Percentiles rank a stretch among this genome's conserved stretches.
Evolutionary conservation across 2,797 vertebrate species (phyloP).

Genomic region (Hoplostethus atlanticus): DNA sequence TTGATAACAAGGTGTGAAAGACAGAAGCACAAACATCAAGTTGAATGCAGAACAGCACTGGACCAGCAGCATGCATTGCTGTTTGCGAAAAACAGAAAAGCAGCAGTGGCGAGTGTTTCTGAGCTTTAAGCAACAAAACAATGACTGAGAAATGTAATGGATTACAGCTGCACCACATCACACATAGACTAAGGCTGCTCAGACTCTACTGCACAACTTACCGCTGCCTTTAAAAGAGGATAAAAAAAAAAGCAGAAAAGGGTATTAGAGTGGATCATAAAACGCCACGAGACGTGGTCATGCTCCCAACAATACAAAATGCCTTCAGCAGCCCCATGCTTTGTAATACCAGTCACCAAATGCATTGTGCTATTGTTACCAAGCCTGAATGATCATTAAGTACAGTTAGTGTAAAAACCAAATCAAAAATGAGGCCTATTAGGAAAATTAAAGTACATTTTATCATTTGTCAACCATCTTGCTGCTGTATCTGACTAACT

Average conservation of each 20-base stretch:
- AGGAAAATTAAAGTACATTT: neutral
- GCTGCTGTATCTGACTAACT: conserved; percentile 19
- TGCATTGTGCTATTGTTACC: conserved; percentile 8
- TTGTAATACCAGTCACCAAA: too few species aligned
- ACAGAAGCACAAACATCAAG: conserved; percentile 42
- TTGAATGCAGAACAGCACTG: conserved; percentile 23
- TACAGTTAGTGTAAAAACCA: conserved; percentile 14
- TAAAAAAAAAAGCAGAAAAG: conserved; percentile 79
- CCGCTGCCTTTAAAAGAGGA: conserved; percentile 94
- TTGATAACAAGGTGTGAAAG: conserved; percentile 2
- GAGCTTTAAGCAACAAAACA: conserved; percentile 44
- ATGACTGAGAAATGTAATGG: conserved; percentile 55
- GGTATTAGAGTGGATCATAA: conserved; percentile 68
- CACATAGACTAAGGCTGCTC: conserved; percentile 76
- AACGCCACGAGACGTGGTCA: conserved; percentile 40
- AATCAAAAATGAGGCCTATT: neutral
- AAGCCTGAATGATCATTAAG: neutral
- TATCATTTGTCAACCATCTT: neutral
- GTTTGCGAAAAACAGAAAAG: conserved; percentile 37
- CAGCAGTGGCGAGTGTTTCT: conserved; percentile 37
- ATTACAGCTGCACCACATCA: conserved; percentile 82
- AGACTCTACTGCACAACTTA: conserved; percentile 88
- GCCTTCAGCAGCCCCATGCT: too few species aligned
- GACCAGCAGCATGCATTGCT: conserved; percentile 68
- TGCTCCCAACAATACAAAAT: conserved; percentile 41